Percentiles rank a stretch among this genome's conserved stretches.
phyloP scores from a whole-genome alignment of 2,113 vertebrate genomes.

The Salvelinus fontinalis region DNA sequence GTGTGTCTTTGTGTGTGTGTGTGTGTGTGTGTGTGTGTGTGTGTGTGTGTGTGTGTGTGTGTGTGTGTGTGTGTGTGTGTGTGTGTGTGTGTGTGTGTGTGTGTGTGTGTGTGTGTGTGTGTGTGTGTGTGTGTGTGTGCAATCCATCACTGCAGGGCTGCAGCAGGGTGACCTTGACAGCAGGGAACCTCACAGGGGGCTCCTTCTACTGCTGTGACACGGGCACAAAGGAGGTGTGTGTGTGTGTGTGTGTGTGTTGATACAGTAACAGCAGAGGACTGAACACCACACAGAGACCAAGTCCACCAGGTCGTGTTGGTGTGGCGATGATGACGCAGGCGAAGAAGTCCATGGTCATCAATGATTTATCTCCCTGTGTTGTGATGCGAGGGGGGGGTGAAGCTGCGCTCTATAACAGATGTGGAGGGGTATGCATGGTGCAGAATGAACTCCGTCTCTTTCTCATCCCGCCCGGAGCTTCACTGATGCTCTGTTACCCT shows the following conservation, averaged over 20 bases:
- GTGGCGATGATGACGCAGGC: slow-evolving; percentile 59
- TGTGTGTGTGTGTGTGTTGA: not conserved
- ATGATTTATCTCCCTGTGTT: slow-evolving; percentile 60
- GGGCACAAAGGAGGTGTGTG: slow-evolving; percentile 19
- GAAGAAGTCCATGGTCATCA: slow-evolving; percentile 66
- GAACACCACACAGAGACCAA: not conserved
- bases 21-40: not conserved
- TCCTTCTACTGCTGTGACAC: slow-evolving; percentile 39
- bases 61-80: slow-evolving; percentile 39
- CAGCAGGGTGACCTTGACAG: slow-evolving; percentile 75
- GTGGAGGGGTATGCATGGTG: slow-evolving; percentile 60
- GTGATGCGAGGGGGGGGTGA: not conserved
- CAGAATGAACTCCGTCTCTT: slow-evolving; percentile 62
- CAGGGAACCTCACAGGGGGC: slow-evolving; percentile 43
- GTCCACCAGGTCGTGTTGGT: not conserved
- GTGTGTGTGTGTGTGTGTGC: slow-evolving; percentile 46
- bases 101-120: slow-evolving; percentile 65
- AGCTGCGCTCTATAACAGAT: slow-evolving; percentile 47
- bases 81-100: not conserved
- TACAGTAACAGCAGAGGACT: slow-evolving; percentile 24
- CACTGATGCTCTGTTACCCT: not conserved
- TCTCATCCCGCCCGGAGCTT: not conserved
- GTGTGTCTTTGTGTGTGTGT: slow-evolving; percentile 60
- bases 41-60: slow-evolving; percentile 62
- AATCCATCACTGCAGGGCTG: slow-evolving; percentile 74